Base-by-base conservation (phyloP, 1,140 invertebrate genomes). In the Aphis craccivora region DNA sequence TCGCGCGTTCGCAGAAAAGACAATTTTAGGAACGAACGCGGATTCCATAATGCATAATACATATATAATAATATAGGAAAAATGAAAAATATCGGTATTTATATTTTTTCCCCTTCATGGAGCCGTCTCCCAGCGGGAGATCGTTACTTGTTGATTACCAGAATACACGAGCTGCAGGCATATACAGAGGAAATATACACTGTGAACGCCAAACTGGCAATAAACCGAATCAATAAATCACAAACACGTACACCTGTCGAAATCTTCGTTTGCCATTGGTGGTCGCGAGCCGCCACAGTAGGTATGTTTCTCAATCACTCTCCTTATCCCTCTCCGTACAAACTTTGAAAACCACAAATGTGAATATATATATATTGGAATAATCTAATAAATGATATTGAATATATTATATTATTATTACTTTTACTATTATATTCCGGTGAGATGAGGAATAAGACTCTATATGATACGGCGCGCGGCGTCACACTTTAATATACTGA, bases 161-260 rank as follows among this genome's bases (percentile, higher is more conserved):
- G 45, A 84, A 86, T 86, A 51, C 48, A 93, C 91, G 43, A 81
- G 43, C 76, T 84, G 23, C 60, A 76, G 60, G 60, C 30, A 76
- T 76, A 76, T 76, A 67, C 20, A 35, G 48, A 30, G 67, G n/a
- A 83, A 45, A 30, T 23, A 3, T 43, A 84, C 14, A 55, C 43
- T 25, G 23, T 86, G 48, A 84, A 93, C 90, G 22, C 40, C n/a
- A 40, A 30, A 35, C 45, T 14, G 48, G 90, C 67, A 43, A 86
- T 37, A 84, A 40, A 93, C 81, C 91, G 91, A 91, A 93, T 93
- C 91, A n/a, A 93, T 93, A 93, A 93, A 93, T 93, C 91, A 93
- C 91, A 48, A 91, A 45, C 90, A 45, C 55, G 37, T 43, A 83
- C 91, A 83, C 60, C 91, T 53, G 91, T 93, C 91, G 76, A 93